Conservation (phyloP, 2,888 invertebrate species). For the Chymomyza caudatula region DNA sequence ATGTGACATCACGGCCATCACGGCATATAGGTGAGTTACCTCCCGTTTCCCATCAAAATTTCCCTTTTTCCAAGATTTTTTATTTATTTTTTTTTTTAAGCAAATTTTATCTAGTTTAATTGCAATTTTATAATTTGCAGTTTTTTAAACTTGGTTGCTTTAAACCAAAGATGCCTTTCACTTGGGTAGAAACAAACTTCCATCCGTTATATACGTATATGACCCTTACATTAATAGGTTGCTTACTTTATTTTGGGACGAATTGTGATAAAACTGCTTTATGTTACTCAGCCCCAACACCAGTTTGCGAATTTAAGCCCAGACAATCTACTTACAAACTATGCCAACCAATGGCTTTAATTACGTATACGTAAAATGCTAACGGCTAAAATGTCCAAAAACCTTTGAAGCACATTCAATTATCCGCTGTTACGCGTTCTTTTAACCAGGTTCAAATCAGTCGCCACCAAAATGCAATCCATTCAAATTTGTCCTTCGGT, state of each 20-base stretch:
- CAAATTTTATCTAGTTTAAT: too few relatives aligned
- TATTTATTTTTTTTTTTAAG: too few relatives aligned
- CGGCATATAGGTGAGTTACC: too few relatives aligned
- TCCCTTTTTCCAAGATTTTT: too few relatives aligned
- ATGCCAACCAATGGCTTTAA: not conserved
- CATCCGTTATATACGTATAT: too few relatives aligned
- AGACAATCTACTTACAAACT: not conserved
- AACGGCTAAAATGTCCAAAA: not conserved
- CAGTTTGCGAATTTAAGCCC: not conserved
- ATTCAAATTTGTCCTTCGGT: conserved; percentile 57
- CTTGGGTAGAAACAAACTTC: too few relatives aligned
- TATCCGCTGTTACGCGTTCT: conserved; percentile 45
- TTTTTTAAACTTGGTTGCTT: too few relatives aligned
- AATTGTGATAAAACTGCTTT: not conserved
- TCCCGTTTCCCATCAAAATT: too few relatives aligned
- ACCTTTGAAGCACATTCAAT: conserved; percentile 49
- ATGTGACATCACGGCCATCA: too few relatives aligned
- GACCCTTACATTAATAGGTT: too few relatives aligned
- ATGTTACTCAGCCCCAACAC: not conserved
- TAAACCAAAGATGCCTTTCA: too few relatives aligned
- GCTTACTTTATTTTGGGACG: not conserved
- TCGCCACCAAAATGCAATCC: conserved; percentile 25
- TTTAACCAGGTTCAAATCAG: conserved; percentile 31
- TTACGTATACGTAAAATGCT: not conserved
- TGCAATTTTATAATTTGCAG: too few relatives aligned